These are phyloP conservation scores for Kryphioiulus occultus DNA, from an alignment of 2,888 invertebrate species.

Conservation along the genomic window DNA sequence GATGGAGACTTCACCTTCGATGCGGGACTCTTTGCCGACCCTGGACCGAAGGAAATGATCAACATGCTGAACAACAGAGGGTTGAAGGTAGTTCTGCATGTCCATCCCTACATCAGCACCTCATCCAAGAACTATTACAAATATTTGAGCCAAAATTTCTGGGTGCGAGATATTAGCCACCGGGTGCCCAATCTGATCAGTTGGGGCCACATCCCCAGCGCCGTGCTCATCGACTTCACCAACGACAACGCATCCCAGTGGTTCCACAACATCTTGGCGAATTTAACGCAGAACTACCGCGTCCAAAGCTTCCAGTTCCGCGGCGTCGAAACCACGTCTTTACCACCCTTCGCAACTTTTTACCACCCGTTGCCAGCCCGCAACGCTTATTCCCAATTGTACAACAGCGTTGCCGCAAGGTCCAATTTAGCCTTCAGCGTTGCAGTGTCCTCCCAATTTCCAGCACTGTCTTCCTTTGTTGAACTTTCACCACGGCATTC, in stretches of 20 bases:
- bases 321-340: slow-evolving; percentile 79
- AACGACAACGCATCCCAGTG: slow-evolving; percentile 82
- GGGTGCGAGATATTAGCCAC: slow-evolving; percentile 77
- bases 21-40: slow-evolving; percentile 71
- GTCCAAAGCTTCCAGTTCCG: slow-evolving; percentile 85
- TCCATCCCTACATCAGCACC: slow-evolving; percentile 85
- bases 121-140: slow-evolving; percentile 83
- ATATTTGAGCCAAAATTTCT: slow-evolving; percentile 75
- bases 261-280: slow-evolving; percentile 76
- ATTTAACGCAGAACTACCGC: slow-evolving; percentile 74
- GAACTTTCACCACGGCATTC: slow-evolving; percentile 85
- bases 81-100: slow-evolving; percentile 85
- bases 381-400: slow-evolving; percentile 76
- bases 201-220: slow-evolving; percentile 79
- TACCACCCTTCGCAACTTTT: slow-evolving; percentile 81
- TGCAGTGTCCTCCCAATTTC: slow-evolving; percentile 80
- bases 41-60: slow-evolving; percentile 78
- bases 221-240: slow-evolving; percentile 86
- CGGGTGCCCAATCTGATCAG: slow-evolving; percentile 76
- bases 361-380: slow-evolving; percentile 77
- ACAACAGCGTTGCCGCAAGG: slow-evolving; percentile 56
- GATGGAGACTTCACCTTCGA: slow-evolving; percentile 89
- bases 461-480: slow-evolving; percentile 74
- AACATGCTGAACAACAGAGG: slow-evolving; percentile 82
- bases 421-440: slow-evolving; percentile 74